Evolutionary conservation across 2,797 vertebrate species (phyloP).

Genomic region (Semotilus atromaculatus): DNA sequence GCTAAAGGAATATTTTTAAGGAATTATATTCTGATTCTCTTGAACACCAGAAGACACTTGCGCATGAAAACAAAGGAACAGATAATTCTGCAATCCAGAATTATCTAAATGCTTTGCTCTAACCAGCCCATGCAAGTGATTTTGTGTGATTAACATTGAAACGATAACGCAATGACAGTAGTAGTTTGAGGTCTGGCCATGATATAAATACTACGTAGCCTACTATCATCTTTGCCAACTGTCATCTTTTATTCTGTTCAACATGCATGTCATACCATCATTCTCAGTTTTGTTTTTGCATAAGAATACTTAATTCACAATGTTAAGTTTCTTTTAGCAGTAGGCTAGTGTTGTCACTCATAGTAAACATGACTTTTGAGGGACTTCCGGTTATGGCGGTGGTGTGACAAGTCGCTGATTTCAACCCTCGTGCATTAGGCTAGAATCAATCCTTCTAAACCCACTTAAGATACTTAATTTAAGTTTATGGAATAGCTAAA

Average conservation of each 20-base stretch:
- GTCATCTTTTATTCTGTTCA: conserved; percentile 14
- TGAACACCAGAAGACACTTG: conserved; percentile 63
- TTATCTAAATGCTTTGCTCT: conserved; percentile 22
- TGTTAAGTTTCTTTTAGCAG: not conserved
- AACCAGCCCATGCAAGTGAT: conserved; percentile 28
- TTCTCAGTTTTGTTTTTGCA: not conserved
- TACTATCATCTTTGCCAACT: conserved; percentile 18
- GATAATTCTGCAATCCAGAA: conserved; percentile 53
- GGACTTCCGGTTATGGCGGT: too few species aligned
- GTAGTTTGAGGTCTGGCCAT: conserved; percentile 30
- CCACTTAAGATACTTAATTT: too few species aligned
- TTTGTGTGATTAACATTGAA: conserved; percentile 46
- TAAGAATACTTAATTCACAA: not conserved
- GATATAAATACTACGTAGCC: conserved; percentile 11
- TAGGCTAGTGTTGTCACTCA: not conserved
- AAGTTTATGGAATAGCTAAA: too few species aligned
- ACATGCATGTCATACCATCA: conserved; percentile 4
- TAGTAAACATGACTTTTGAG: too few species aligned
- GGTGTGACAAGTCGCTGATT: too few species aligned
- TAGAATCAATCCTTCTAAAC: too few species aligned
- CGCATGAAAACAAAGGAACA: conserved; percentile 69
- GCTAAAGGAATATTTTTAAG: conserved; percentile 48
- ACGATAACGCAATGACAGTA: conserved; percentile 22
- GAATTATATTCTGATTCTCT: conserved; percentile 65
- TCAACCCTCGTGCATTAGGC: too few species aligned